These are phyloP conservation scores for Rhynchotus rufescens DNA, from an alignment of 2,797 vertebrate genomes.

Conservation along the genomic window DNA sequence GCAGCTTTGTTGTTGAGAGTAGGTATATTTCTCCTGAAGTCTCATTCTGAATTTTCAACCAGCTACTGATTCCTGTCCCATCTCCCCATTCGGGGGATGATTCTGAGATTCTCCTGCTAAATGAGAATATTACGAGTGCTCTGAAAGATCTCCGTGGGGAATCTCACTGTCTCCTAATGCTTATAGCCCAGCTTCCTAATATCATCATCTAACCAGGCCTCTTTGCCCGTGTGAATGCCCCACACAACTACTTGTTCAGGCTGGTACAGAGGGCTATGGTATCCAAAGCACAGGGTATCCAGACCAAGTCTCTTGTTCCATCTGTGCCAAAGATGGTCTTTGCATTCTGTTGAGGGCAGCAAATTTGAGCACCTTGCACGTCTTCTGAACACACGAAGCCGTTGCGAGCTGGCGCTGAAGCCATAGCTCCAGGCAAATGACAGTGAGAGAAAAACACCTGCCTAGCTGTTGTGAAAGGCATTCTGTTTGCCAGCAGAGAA, in stretches of 20 bases:
- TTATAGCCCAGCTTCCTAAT: neutral
- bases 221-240: neutral
- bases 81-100: neutral
- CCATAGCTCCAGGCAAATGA: neutral
- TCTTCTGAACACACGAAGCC: neutral
- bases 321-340: neutral
- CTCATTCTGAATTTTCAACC: neutral
- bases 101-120: neutral
- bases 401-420: neutral
- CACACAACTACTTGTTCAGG: neutral
- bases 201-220: neutral
- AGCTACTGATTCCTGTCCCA: neutral
- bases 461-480: neutral
- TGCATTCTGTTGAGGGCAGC: neutral
- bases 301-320: neutral
- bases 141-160: neutral
- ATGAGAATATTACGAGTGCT: neutral
- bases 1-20: neutral
- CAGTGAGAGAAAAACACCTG: neutral
- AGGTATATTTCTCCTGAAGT: neutral
- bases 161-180: neutral
- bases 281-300: neutral
- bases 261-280: neutral
- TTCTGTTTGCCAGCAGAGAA: neutral
- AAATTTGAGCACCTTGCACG: neutral